Conservation (phyloP, 2,888 invertebrate genomes). For the Augiades crinisus region DNA sequence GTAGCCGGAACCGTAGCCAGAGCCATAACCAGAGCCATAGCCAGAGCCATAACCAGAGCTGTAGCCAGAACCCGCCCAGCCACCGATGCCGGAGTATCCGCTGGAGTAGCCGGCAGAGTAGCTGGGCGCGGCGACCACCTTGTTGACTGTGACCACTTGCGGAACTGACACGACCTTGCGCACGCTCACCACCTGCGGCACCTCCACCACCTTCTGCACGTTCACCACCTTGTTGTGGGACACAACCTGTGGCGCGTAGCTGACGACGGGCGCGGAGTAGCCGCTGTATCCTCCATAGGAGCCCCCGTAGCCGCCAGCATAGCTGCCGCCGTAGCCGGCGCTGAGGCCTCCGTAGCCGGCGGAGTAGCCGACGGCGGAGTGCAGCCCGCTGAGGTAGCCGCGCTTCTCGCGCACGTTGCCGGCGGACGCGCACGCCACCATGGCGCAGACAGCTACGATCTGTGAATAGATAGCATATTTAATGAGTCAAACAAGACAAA, state of each 20-base stretch:
- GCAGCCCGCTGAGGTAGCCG: conserved; percentile 30
- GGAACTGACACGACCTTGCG: conserved; percentile 52
- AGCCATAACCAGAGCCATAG: conserved; percentile 26
- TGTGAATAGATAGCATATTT: too few relatives aligned
- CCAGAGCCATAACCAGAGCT: conserved; percentile 28
- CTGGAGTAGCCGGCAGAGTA: conserved; percentile 29
- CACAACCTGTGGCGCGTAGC: conserved; percentile 39
- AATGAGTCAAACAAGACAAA: too few relatives aligned
- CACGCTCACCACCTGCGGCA: conserved; percentile 48
- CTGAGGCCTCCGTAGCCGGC: conserved; percentile 6
- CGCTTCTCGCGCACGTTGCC: conserved; percentile 32
- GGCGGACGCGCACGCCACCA: conserved; percentile 29
- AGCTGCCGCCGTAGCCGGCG: background rate
- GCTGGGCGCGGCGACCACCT: conserved; percentile 46
- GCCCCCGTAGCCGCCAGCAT: background rate
- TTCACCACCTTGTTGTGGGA: conserved; percentile 50
- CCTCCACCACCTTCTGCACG: conserved; percentile 43
- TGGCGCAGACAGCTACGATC: conserved; percentile 28
- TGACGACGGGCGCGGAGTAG: conserved; percentile 29
- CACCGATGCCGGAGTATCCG: conserved; percentile 23
- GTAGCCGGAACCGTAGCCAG: conserved; percentile 31
- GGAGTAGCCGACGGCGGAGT: conserved; percentile 27
- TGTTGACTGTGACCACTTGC: conserved; percentile 55
- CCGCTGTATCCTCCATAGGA: conserved; percentile 30
- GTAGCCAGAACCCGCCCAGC: conserved; percentile 30